Base-by-base conservation (phyloP, 1,140 invertebrate species). In the Temnothorax nylanderi region DNA sequence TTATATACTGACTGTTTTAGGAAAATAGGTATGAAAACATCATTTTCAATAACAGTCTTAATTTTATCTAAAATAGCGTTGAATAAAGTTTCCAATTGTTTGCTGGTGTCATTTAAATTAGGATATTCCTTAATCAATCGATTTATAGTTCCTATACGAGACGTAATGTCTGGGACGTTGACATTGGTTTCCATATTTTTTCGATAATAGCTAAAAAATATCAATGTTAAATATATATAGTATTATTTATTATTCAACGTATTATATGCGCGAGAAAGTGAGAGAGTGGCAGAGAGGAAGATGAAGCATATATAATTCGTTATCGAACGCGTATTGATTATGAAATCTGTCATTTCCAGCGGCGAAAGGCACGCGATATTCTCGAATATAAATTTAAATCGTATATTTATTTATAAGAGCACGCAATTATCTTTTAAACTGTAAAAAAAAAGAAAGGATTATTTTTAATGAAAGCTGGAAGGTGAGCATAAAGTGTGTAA, bases 11-110 rank as follows among this genome's bases (percentile, higher is more conserved):
- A 98, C 97, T 97, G 96, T 95, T 97, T 97, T 0, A 97, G 97
- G 93, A 98, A 98, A 71, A 98, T 97, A 41, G 98, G 98, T 95
- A 99, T 98, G 92, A 98, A 99, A 3, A 99, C 97, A 95, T 99
- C 98, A 93, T 98, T 97, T 92, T 98, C 98, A 8, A 99, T 96
- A 2, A 98, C 96, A 71, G 96, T 95, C 93, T 97, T 97, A 91
- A 98, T 97, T 94, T 98, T 97, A 37, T 97, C 96, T 37, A 98
- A 95, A 88, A 98, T 96, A 7, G 96, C 96, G 86, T 96, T 96
- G 78, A 98, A 96, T 18, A 98, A 95, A 86, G 95, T 95, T 91
- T 97, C 96, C 37, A 98, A 92, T 44, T 95, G 95, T 95, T 98
- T 98, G 90, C 97, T 98, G 10, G 95, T 96, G 21, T 97, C 96